phyloP scores from a whole-genome alignment of 2,888 invertebrate genomes.

The Ochropacha duplaris region DNA sequence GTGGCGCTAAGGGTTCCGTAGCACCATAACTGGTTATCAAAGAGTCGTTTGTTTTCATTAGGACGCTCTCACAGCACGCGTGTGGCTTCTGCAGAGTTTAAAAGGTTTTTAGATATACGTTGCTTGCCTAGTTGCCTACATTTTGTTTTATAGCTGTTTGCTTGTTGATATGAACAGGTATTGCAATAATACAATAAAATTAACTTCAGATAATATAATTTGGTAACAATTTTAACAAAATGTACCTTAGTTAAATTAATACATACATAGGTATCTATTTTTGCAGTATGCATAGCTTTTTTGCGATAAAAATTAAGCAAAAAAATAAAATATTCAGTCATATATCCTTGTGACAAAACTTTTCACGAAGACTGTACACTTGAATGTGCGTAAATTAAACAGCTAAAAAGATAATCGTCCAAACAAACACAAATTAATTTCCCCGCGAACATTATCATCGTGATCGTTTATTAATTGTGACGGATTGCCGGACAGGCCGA shows the following conservation, averaged over 20 bases:
- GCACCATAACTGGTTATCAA: conserved; percentile 76
- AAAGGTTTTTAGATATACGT: conserved; percentile 1
- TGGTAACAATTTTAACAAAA: too few relatives aligned
- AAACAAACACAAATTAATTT: conserved; percentile 8
- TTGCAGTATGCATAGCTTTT: too few relatives aligned
- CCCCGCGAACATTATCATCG: neutral
- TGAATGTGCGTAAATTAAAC: neutral
- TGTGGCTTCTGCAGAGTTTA: neutral
- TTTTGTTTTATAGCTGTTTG: neutral
- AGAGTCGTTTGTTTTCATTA: conserved; percentile 80
- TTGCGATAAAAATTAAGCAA: too few relatives aligned
- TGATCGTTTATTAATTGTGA: conserved; percentile 66
- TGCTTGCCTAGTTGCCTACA: neutral
- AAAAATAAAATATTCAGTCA: too few relatives aligned
- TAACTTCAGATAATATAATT: too few relatives aligned
- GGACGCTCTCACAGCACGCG: conserved; percentile 36
- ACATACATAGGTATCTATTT: too few relatives aligned
- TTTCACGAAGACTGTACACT: neutral
- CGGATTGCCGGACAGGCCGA: conserved; percentile 67
- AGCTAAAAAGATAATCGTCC: conserved; percentile 21
- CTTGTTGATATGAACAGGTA: neutral
- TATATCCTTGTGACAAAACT: neutral
- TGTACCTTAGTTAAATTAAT: too few relatives aligned
- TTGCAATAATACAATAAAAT: too few relatives aligned
- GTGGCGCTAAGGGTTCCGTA: conserved; percentile 51